phyloP scores from a whole-genome alignment of 1,140 invertebrate genomes.

The Zelostemma sp. region DNA sequence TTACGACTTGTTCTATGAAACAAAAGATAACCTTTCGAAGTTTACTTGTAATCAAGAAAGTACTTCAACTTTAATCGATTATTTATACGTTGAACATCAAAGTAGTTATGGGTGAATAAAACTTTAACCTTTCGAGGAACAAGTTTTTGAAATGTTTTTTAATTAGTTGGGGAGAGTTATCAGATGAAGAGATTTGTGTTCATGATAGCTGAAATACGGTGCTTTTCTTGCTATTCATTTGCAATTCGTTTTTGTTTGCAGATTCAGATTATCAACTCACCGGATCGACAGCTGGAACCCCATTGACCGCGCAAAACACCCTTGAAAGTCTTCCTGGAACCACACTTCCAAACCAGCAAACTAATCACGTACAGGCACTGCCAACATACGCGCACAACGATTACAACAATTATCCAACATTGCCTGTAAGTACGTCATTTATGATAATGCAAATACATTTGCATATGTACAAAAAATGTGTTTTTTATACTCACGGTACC shows the following conservation, averaged over 20 bases:
- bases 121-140: too few relatives aligned
- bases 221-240: slow-evolving; percentile 43
- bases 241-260: slow-evolving; percentile 58
- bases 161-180: too few relatives aligned
- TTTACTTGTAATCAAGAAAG: neutral
- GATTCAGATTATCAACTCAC: slow-evolving; percentile 77
- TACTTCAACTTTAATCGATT: too few relatives aligned
- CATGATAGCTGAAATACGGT: slow-evolving; percentile 25
- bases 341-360: slow-evolving; percentile 59
- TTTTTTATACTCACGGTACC: too few relatives aligned
- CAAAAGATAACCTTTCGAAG: too few relatives aligned
- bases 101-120: too few relatives aligned
- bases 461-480: too few relatives aligned
- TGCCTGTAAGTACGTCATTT: slow-evolving; percentile 59
- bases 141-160: too few relatives aligned
- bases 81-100: too few relatives aligned
- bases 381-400: slow-evolving; percentile 62
- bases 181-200: neutral
- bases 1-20: too few relatives aligned
- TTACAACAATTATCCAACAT: slow-evolving; percentile 67
- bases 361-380: slow-evolving; percentile 61
- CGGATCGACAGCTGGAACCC: slow-evolving; percentile 73
- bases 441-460: too few relatives aligned
- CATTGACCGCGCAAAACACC: slow-evolving; percentile 64
- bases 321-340: slow-evolving; percentile 64